phyloP scores from a whole-genome alignment of 2,888 invertebrate genomes.

The Tyria jacobaeae region DNA sequence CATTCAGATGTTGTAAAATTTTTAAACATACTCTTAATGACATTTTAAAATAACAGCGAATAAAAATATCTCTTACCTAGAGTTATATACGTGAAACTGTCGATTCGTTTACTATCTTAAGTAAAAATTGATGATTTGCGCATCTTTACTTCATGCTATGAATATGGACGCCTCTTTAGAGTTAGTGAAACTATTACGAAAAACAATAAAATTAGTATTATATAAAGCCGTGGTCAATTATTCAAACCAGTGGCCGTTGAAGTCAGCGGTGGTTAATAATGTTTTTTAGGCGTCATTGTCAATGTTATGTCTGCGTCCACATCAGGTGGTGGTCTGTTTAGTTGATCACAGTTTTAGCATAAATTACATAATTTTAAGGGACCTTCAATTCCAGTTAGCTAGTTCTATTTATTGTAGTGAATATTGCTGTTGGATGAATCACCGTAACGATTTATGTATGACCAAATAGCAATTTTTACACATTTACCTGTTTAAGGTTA shows the following conservation, averaged over 20 bases:
- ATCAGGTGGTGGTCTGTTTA: constrained; percentile 58
- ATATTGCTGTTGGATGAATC: constrained; percentile 79
- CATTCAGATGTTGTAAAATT: constrained; percentile 72
- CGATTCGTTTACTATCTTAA: constrained; percentile 75
- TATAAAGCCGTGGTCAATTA: constrained; percentile 82
- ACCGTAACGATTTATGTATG: constrained; percentile 74
- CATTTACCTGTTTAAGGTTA: constrained; percentile 78
- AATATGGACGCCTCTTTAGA: constrained; percentile 84
- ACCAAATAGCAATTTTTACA: constrained; percentile 85
- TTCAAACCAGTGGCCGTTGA: constrained; percentile 52
- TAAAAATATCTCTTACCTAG: constrained; percentile 72
- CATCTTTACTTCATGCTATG: constrained; percentile 82
- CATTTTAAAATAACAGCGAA: constrained; percentile 68
- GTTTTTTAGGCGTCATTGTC: constrained; percentile 49
- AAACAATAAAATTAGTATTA: constrained; percentile 84
- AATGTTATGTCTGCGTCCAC: constrained; percentile 35
- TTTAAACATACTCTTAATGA: constrained; percentile 69
- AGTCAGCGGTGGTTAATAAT: constrained; percentile 16
- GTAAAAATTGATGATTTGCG: constrained; percentile 83
- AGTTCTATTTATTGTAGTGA: constrained; percentile 85
- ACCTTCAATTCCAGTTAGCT: constrained; percentile 86
- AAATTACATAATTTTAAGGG: constrained; percentile 86
- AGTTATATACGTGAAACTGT: constrained; percentile 72
- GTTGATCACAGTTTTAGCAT: constrained; percentile 81
- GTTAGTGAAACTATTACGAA: constrained; percentile 81